Evolutionary conservation across 92 coral and sea anemone genomes (phyloP), one percentile per base, ranked within the genome.

Genomic region (Siderastrea siderea): DNA sequence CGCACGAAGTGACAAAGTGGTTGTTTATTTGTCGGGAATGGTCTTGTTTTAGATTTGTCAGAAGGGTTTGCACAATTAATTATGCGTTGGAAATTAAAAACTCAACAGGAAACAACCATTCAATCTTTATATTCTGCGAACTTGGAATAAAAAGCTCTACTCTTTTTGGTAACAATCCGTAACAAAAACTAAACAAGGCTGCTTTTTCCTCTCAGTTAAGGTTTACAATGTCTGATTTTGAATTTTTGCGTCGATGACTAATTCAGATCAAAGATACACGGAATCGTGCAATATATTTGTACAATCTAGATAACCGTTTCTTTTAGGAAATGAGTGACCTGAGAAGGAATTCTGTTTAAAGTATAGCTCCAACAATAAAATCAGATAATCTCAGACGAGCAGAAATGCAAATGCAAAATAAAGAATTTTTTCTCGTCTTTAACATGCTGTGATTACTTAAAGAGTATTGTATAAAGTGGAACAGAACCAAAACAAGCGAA

Each of bases 391-490:
- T 61, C 6, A 14, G 4, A 3, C 66, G 19, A 61, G 66, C 26
- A 61, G 66, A 19, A 13, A 14, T 13, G 6, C 3, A 15, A 61
- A 61, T 13, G 38, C 38, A 26, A 26, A 26, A 26, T 68, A 10
- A 17, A 68, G 49, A 8, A 7, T 8, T 17, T 2, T 68, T 68
- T 71, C 15, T 15, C 55, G 17, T 47, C 3, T 13, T 38, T 17
- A 68, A 26, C 9, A 26, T 26, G 72, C 53, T 70, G 74, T 14
- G 52, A 44, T 47, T 14, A 11, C 53, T 65, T 6, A 46, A 65
- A 19, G 26, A 4, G 19, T 46, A 1, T 46, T 70, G 88, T 14
- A 73, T 73, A 14, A 74, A 74, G 72, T 71, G 79, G 79, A 73
- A 74, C n/a, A 73, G 48, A 68, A 53, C 17, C 11, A 17, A 19